Evolutionary conservation across 1,140 invertebrate species (phyloP), one percentile per base, ranked within the genome.

Genomic region (Triops longicaudatus): DNA sequence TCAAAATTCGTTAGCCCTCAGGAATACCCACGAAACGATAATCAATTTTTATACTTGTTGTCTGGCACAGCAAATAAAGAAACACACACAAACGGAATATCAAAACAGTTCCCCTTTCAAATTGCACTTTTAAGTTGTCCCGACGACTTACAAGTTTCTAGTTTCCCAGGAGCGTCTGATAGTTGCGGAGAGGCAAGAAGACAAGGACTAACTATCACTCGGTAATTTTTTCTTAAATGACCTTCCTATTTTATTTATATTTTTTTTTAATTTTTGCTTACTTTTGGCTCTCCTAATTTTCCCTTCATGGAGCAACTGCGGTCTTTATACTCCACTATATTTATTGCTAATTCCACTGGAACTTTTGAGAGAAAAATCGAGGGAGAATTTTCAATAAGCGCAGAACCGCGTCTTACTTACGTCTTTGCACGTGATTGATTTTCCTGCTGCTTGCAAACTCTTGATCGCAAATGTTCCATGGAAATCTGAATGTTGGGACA

Each of bases 1-100:
- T 94, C 1, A 96, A 85, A 0, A 95, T 93, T 1, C 89, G 84
- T 79, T 93, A 91, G 0, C 94, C 94, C 78, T 89, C 89, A 27
- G 84, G 84, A 0, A 96, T 91, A 0, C 93, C 93, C 72, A 92
- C 83, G 10, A n/a, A 87, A 86, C 0, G 88, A 85, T 73, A 97
- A 81, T 4, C 90, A 91, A 1, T 92, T 92, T 1, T 95, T 94
- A 43, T 97, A 81, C 71, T 88, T 83, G 0, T 91, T 89, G 0
- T 94, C 91, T 89, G 92, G 77, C 12, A 82, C 77, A 77, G 0
- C 14, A 63, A 63, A n/a, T n/a, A 22, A 10, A 63, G 22, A 63
- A 14, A 12, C 4, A 63, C 10, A 6, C 22, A 22, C 22, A 6
- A 63, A 63, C 7, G 17, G 22, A 17, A 1, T 37, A 1, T 37